Evolutionary conservation across 2,888 invertebrate genomes (phyloP).

Genomic region (Chaitophorus viminalis): DNA sequence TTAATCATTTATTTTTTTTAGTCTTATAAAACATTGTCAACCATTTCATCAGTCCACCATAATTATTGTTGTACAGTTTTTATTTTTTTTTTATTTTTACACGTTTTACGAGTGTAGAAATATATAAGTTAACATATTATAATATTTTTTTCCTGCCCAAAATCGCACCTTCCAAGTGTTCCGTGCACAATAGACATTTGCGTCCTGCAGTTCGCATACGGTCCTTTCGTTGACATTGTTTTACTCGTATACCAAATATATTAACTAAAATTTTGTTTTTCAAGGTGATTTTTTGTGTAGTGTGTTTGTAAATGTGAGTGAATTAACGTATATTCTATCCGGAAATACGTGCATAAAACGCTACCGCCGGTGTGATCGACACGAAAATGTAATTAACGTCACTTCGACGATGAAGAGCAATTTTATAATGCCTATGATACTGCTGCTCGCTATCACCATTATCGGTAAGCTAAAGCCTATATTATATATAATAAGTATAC

Average conservation of each 20-base stretch:
- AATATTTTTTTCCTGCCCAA: not conserved
- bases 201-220: not conserved
- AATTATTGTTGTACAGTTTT: no score
- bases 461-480: slow-evolving; percentile 20
- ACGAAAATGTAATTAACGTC: slow-evolving; percentile 51
- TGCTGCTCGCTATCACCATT: slow-evolving; percentile 28
- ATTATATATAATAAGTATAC: no score
- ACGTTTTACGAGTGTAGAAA: not conserved
- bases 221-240: not conserved
- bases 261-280: slow-evolving; percentile 10
- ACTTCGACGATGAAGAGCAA: slow-evolving; percentile 18
- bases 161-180: not conserved
- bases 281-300: not conserved
- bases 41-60: not conserved
- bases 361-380: slow-evolving; percentile 19
- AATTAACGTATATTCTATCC: not conserved
- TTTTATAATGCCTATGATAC: not conserved
- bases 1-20: slow-evolving; percentile 9
- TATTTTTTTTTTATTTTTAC: no score
- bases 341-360: slow-evolving; percentile 15
- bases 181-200: not conserved
- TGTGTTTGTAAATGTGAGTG: not conserved
- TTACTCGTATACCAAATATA: not conserved
- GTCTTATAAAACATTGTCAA: not conserved
- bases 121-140: not conserved